phyloP scores from a whole-genome alignment of 1,140 invertebrate species.

The Nasonia vitripennis region DNA sequence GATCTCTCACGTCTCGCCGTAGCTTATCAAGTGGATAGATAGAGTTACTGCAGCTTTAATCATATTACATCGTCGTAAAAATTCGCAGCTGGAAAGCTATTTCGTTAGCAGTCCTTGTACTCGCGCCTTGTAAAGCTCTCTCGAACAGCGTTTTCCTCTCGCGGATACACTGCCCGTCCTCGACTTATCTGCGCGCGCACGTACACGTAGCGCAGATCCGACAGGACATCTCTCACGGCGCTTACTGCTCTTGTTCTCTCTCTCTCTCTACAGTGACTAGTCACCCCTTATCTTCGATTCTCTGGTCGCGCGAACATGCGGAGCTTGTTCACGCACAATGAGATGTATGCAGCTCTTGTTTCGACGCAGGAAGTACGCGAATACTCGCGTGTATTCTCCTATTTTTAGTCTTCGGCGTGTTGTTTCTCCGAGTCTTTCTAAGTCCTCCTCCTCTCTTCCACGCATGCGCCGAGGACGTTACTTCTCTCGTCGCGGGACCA shows the following conservation, averaged over 20 bases:
- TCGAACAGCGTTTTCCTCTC: neutral
- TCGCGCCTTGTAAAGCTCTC: slow-evolving; percentile 5
- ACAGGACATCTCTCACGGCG: slow-evolving; percentile 70
- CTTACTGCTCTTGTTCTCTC: slow-evolving; percentile 54
- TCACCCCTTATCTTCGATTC: neutral
- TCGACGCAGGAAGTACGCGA: too few species aligned
- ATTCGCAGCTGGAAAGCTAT: neutral
- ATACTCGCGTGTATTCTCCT: too few species aligned
- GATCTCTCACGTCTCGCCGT: neutral
- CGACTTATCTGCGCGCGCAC: slow-evolving; percentile 55
- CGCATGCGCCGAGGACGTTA: neutral
- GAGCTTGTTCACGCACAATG: neutral
- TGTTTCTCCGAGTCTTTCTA: too few species aligned
- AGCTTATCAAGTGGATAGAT: neutral
- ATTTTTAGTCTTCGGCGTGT: too few species aligned
- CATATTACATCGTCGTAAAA: neutral
- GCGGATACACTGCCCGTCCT: slow-evolving; percentile 57
- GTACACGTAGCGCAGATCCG: slow-evolving; percentile 57
- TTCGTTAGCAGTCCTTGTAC: neutral
- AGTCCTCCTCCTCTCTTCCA: too few species aligned
- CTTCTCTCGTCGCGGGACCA: neutral
- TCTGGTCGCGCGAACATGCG: neutral
- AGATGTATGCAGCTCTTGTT: neutral
- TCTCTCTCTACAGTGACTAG: neutral
- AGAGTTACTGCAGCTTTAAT: neutral